Percentiles rank a stretch among this genome's conserved stretches.
These are phyloP conservation scores for Lanistes nyassanus DNA, from an alignment of 1,140 invertebrate genomes.

Conservation along the genomic window DNA sequence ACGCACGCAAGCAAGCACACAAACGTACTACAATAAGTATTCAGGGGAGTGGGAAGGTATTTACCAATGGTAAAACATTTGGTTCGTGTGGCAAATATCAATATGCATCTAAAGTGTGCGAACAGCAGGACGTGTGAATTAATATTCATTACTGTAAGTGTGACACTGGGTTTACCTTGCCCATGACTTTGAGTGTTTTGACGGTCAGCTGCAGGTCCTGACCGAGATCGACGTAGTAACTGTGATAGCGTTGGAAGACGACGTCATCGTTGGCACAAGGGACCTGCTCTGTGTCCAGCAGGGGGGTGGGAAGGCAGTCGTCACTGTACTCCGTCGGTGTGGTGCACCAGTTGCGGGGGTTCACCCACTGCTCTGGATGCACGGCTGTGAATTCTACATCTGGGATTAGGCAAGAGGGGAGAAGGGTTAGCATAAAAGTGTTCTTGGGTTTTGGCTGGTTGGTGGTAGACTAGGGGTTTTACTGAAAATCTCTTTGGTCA, in stretches of 20 bases:
- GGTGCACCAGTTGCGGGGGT: conserved; percentile 56
- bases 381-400: conserved; percentile 50
- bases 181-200: conserved; percentile 52
- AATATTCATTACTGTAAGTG: neutral
- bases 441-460: no score
- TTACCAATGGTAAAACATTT: no score
- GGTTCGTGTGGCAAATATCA: no score
- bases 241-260: conserved; percentile 50
- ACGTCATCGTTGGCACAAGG: conserved; percentile 55
- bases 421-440: no score
- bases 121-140: neutral
- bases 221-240: conserved; percentile 50
- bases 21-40: neutral
- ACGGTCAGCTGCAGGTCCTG: conserved; percentile 35
- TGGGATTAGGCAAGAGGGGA: conserved; percentile 14
- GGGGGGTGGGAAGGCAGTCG: conserved; percentile 26
- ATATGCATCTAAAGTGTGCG: no score
- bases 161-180: conserved; percentile 37
- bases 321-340: conserved; percentile 37
- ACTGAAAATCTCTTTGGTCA: no score
- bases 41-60: neutral
- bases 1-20: neutral
- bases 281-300: conserved; percentile 52
- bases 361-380: conserved; percentile 48
- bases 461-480: no score